Base-by-base conservation (phyloP, 2,888 invertebrate genomes). In the Melinopterus prodromus region DNA sequence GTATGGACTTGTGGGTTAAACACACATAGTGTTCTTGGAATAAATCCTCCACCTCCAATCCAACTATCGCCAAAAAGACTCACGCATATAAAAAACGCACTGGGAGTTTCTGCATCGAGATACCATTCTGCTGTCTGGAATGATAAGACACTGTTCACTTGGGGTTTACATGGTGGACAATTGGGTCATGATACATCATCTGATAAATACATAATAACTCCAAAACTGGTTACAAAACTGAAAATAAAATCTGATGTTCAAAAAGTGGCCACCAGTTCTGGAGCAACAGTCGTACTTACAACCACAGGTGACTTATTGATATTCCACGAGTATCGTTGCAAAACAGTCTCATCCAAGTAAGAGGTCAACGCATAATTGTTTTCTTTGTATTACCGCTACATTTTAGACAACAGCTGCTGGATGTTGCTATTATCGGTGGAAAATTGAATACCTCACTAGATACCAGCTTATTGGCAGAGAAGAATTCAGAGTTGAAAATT, bases 101-200 rank as follows among this genome's bases (percentile, higher is more conserved):
- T 90, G 16, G 91, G 94, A 0, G 91, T 97, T 0, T 91, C 92
- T 84, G 94, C 95, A 6, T 93, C 93, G 0, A 91, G 94, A 9
- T 93, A 91, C 81, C 96, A 97, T 88, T 94, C 95, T 0, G 93
- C 95, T 0, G 92, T 92, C 14, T 92, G 94, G 92, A 92, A 93
- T 87, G 80, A 88, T 0, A 88, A 91, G 37, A 91, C 91, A 0
- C 88, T 96, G 0, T 96, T 93, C 87, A 94, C 95, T 0, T 97
- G 95, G 94, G 97, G 97, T 1, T 90, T 93, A 3, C 96, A 97
- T 90, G 91, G 93, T 77, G 97, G 97, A 0, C 97, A 97, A 86
- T 89, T 97, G 84, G 96, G 96, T 0, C 94, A 94, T 83, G 90
- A 90, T 82, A 91, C 89, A 87, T 83, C 82, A 70, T 89, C 89